These are phyloP conservation scores for Philotrypesis tridentata DNA, from an alignment of 1,140 invertebrate genomes.

Conservation along the genomic window DNA sequence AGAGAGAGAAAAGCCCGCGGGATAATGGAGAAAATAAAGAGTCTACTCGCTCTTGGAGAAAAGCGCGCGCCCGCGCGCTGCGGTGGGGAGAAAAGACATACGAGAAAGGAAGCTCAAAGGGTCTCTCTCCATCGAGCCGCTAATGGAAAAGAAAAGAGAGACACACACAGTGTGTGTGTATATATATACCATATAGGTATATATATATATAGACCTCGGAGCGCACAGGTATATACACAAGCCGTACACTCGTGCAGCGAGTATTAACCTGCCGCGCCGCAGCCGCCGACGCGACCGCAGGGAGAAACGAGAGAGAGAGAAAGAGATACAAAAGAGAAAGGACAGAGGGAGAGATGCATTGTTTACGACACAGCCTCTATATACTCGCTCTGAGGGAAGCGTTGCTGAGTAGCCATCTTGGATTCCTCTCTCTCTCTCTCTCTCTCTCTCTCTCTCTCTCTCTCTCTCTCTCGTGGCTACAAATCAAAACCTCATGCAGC, in stretches of 20 bases:
- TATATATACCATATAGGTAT: neutral
- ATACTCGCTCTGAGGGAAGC: constrained; percentile 19
- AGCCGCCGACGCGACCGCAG: constrained; percentile 36
- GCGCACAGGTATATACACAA: neutral
- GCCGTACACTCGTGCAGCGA: neutral
- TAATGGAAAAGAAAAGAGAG: constrained; percentile 45
- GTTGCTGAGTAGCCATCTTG: constrained; percentile 61
- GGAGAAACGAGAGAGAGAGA: constrained; percentile 49
- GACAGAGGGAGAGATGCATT: constrained; percentile 56
- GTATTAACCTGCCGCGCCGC: constrained; percentile 37
- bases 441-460: neutral
- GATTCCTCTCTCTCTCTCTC: constrained; percentile 57
- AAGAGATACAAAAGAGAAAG: constrained; percentile 48
- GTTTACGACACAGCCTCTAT: constrained; percentile 58
- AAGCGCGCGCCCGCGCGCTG: neutral
- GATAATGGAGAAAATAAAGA: constrained; percentile 13
- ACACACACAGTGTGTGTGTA: neutral
- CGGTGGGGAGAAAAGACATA: constrained; percentile 8
- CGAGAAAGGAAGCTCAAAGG: constrained; percentile 28
- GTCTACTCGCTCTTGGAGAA: neutral
- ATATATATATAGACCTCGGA: neutral
- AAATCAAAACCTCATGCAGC: constrained; percentile 57
- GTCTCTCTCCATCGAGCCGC: constrained; percentile 16
- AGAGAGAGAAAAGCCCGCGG: constrained; percentile 13
- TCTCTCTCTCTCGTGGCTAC: constrained; percentile 48